phyloP scores from a whole-genome alignment of 2,888 invertebrate species.

The Sceliomorpha sp. region DNA sequence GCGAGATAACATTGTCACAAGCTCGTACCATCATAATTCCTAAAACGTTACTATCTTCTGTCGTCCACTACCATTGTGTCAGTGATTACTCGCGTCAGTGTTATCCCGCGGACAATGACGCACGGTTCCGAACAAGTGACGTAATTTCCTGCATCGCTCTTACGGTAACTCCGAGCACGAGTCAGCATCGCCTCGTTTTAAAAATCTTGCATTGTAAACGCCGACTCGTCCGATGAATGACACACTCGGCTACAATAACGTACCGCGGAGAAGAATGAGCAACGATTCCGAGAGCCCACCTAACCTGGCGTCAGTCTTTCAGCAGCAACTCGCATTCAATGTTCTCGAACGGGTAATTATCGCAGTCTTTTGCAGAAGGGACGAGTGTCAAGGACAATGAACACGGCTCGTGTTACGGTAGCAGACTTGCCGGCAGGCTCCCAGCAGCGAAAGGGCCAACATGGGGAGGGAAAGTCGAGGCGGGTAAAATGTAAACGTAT shows the following conservation, averaged over 20 bases:
- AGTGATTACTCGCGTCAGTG: too few species aligned
- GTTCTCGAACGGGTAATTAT: conserved; percentile 47
- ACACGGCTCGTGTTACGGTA: conserved; percentile 29
- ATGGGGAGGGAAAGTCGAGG: conserved; percentile 12
- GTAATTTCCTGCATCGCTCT: conserved; percentile 6
- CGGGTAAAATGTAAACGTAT: conserved; percentile 29
- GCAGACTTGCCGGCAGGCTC: conserved; percentile 39
- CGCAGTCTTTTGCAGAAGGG: conserved; percentile 23
- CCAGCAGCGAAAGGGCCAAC: conserved; percentile 31
- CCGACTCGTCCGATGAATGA: conserved; percentile 46
- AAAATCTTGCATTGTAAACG: conserved; percentile 32
- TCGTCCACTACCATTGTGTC: too few species aligned
- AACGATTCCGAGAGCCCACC: conserved; percentile 17
- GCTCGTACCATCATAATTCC: too few species aligned
- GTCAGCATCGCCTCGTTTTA: conserved; percentile 10
- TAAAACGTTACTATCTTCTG: too few species aligned
- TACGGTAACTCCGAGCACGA: conserved; percentile 4
- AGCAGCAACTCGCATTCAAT: conserved; percentile 37
- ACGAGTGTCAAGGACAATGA: conserved; percentile 49
- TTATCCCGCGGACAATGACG: background rate
- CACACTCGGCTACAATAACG: conserved; percentile 26
- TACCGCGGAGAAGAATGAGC: conserved; percentile 8
- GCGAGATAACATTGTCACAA: too few species aligned
- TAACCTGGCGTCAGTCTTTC: conserved; percentile 38
- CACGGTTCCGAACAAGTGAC: conserved; percentile 13